Percentiles rank a stretch among this genome's conserved stretches.
phyloP scores from a whole-genome alignment of 64 coral and sea anemone genomes.

The Dendronephthya gigantea region DNA sequence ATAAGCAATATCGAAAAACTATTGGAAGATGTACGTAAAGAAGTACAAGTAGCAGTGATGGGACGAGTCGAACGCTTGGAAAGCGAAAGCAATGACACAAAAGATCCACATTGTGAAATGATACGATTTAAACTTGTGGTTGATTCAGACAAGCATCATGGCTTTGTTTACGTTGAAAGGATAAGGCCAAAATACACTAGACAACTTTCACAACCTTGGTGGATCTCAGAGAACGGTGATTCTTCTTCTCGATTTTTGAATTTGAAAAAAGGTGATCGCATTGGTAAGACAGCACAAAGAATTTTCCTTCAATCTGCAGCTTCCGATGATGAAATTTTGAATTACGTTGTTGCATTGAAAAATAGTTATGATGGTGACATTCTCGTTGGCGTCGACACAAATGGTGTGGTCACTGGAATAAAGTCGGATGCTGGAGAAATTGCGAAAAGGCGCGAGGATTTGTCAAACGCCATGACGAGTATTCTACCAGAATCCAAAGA shows the following conservation, averaged over 20 bases:
- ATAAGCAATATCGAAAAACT: neutral
- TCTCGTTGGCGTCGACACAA: conserved; percentile 41
- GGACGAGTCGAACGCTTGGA: neutral
- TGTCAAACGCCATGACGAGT: conserved; percentile 33
- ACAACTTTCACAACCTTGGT: conserved; percentile 1
- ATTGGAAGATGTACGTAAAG: neutral
- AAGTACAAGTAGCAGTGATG: neutral
- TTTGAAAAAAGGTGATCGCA: neutral
- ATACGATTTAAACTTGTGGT: neutral
- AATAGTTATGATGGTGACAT: conserved; percentile 55
- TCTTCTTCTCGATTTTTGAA: neutral
- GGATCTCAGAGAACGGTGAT: neutral
- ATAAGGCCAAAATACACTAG: neutral
- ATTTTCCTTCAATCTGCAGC: neutral
- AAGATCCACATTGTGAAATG: neutral
- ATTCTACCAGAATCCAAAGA: conserved; percentile 38
- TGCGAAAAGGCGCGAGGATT: conserved; percentile 32
- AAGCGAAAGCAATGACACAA: neutral
- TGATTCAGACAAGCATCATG: neutral
- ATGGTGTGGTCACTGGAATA: conserved; percentile 19
- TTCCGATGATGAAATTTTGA: neutral
- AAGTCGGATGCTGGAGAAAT: conserved; percentile 1
- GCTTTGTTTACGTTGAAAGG: neutral
- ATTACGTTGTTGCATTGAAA: conserved; percentile 42
- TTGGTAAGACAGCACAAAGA: neutral